Percentiles rank a stretch among this genome's conserved stretches.
Evolutionary conservation across 2,888 invertebrate genomes (phyloP).

Genomic region (Amitus sp.): DNA sequence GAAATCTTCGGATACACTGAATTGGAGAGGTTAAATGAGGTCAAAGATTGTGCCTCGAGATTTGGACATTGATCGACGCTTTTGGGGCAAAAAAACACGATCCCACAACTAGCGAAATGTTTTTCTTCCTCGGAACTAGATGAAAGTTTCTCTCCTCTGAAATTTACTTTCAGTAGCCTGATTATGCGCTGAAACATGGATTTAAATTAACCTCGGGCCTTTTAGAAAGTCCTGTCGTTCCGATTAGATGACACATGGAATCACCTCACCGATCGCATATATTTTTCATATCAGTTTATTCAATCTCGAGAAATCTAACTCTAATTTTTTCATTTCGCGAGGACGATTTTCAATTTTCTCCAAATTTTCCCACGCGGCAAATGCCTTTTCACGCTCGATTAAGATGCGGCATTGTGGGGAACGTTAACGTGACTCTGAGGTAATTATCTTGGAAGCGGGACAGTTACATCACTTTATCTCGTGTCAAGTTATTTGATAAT

Average conservation of each 20-base stretch:
- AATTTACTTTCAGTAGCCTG: background rate
- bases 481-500: slow-evolving; percentile 1
- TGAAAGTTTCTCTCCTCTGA: background rate
- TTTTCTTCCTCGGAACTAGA: background rate
- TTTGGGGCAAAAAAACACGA: background rate
- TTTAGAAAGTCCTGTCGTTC: background rate
- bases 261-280: background rate
- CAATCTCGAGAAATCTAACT: background rate
- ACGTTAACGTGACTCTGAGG: background rate
- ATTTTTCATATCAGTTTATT: too few species aligned
- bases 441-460: background rate
- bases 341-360: background rate
- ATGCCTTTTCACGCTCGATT: too few species aligned
- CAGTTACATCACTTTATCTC: too few species aligned
- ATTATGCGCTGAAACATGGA: background rate
- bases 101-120: background rate
- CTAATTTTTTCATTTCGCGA: background rate
- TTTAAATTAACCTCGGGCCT: background rate
- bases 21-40: too few species aligned
- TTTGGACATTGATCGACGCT: background rate
- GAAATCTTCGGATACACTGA: too few species aligned
- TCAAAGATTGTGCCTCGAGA: too few species aligned
- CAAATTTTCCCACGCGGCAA: too few species aligned
- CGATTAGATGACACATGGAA: background rate
- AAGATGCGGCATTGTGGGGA: too few species aligned